A percentile compares a stretch with the other conserved stretches of the same genome.
phyloP scores from a whole-genome alignment of 2,113 vertebrate species.

The Podarcis raffonei region DNA sequence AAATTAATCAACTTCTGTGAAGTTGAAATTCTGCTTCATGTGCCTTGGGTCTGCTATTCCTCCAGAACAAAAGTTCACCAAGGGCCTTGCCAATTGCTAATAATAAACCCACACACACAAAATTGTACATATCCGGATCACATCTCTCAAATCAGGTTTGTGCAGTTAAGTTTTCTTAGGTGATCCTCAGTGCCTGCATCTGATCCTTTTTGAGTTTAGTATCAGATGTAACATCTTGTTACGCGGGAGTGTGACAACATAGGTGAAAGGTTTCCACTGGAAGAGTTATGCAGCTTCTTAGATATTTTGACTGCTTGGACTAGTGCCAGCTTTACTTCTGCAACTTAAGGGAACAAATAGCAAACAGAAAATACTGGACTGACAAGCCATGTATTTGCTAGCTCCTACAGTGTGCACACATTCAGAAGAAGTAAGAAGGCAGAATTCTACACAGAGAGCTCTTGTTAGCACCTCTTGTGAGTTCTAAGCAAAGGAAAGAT shows the following conservation, averaged over 20 bases:
- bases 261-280: neutral
- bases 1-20: neutral
- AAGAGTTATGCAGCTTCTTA: neutral
- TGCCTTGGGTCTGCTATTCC: neutral
- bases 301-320: neutral
- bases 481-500: constrained; percentile 30
- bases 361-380: neutral
- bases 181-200: neutral
- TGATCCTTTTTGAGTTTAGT: neutral
- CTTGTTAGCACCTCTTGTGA: neutral
- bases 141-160: neutral
- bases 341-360: neutral
- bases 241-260: neutral
- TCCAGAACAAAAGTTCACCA: neutral
- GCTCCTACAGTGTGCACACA: neutral
- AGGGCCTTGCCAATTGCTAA: neutral
- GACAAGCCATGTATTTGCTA: neutral
- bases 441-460: neutral
- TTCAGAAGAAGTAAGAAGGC: neutral
- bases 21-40: neutral
- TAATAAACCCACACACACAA: neutral
- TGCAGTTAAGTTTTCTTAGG: neutral
- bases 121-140: neutral
- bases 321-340: neutral
- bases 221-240: neutral